Base-by-base conservation (phyloP, 1,140 invertebrate genomes). In the Mya arenaria region DNA sequence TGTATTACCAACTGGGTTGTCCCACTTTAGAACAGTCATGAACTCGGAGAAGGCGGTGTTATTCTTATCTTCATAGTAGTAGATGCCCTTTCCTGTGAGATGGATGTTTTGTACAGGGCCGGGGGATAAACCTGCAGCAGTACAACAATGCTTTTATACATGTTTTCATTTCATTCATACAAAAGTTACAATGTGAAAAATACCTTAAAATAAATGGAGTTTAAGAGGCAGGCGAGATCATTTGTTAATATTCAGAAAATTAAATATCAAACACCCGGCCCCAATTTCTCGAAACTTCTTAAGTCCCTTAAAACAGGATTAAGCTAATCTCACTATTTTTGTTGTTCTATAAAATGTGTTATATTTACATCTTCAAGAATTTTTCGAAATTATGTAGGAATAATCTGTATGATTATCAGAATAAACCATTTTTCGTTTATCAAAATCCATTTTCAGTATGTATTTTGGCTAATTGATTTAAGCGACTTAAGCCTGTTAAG, bases 11-110 rank as follows among this genome's bases (percentile, higher is more conserved):
- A 15, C 65, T 37, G 75, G 75, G 17, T n/a, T 10, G 15, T 79
- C 75, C 75, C 75, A 79, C 23, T 79, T 28, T 10, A 79, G 32
- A 28, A 79, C 56, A 25, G 75, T 63, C 75, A 79, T 79, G 39
- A 79, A 79, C 6, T 30, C 23, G 6, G 63, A 68, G 30, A 56
- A 60, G 6, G 28, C 41, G 4, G 30, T 30, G 3, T 56, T 56
- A 30, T 68, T 23, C 32, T 60, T 79, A 17, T 69, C 48, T 28
- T 30, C 44, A 36, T 79, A 79, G n/a, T 68, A 79, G 69, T 79
- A 79, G 6, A 79, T 48, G 13, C 75, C 75, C 41, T 48, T 56
- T 1, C 75, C 75, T 23, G 55, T 41, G 13, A 55, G 66, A n/a
- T 25, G 23, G n/a, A 79, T 66, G 36, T 79, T 69, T 25, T 30